Conservation (phyloP, 1,140 invertebrate genomes). For the Euura lappo region DNA sequence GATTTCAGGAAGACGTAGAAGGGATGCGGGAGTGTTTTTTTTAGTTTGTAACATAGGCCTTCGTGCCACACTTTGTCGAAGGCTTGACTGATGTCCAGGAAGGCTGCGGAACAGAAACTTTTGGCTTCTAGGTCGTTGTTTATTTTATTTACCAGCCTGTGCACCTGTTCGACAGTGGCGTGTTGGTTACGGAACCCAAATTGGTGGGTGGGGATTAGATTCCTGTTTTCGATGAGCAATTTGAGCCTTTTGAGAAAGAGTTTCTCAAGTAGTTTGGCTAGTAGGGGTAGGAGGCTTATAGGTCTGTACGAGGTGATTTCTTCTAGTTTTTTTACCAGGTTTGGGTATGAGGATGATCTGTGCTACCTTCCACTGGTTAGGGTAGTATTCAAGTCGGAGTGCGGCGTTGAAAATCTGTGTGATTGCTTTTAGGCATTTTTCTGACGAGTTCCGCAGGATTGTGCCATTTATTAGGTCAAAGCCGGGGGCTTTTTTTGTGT, state of each 20-base stretch:
- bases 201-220: slow-evolving; percentile 35
- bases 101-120: slow-evolving; percentile 25
- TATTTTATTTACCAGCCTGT: slow-evolving; percentile 19
- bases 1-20: slow-evolving; percentile 30
- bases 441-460: slow-evolving; percentile 24
- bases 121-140: slow-evolving; percentile 15
- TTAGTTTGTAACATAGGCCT: slow-evolving; percentile 42
- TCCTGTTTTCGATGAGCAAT: slow-evolving; percentile 21
- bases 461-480: slow-evolving; percentile 29
- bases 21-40: slow-evolving; percentile 22
- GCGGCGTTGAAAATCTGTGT: slow-evolving; percentile 23
- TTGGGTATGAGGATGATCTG: slow-evolving; percentile 30
- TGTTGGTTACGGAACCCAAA: slow-evolving; percentile 39
- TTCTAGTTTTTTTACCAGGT: slow-evolving; percentile 27
- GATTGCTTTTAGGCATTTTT: slow-evolving; percentile 20
- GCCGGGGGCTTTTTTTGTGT: slow-evolving; percentile 31
- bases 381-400: slow-evolving; percentile 23
- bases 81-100: slow-evolving; percentile 43
- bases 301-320: slow-evolving; percentile 24
- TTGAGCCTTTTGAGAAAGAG: slow-evolving; percentile 34
- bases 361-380: slow-evolving; percentile 30
- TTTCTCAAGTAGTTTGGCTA: slow-evolving; percentile 43
- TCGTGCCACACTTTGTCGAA: slow-evolving; percentile 38
- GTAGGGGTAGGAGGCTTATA: slow-evolving; percentile 34
- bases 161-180: slow-evolving; percentile 23